Base-by-base conservation (phyloP, 2,797 vertebrate species). In the Lacerta agilis region DNA sequence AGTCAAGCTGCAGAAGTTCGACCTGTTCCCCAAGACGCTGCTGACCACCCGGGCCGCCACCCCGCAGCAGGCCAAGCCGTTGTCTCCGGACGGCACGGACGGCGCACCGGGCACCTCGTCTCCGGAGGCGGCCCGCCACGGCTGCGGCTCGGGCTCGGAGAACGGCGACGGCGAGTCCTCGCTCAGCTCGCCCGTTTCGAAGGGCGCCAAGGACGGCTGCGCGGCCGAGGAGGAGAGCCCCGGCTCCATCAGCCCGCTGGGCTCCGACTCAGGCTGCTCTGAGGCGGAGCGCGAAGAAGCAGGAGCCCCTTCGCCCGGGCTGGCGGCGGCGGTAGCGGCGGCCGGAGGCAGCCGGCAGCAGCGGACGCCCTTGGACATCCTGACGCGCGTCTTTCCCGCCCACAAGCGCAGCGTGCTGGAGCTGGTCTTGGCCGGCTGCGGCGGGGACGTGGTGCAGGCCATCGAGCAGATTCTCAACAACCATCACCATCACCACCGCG, bases 391-490 rank as follows among this genome's bases (percentile, higher is more conserved):
- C 61, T 99, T 99, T 95, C 99, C 99, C 61, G 98, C 98, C 90
- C 99, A 99, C 97, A 98, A 98, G 96, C 97, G 98, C 66, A 98
- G 98, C 94, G 98, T 99, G 85, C 96, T 99, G 95, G 99, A 99
- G 97, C 97, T 99, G 87, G 98, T 99, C 77, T 95, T 99, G 93
- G 99, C 99, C 95, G 98, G 98, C 95, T 99, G 99, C 95, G 98
- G 98, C 5, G 98, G 98, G 86, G 98, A 99, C 94, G 99, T 99
- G 97, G 99, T 99, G 55, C 99, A 99, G 96, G 99, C 99, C 95
- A 99, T 99, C 92, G 99, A 99, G 97, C 99, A 99, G 96, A 98
- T 99, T 95, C 98, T 99, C 91, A 99, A 99, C 97, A 98, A 99
- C 97, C 97, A 98, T 92, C 98, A 98, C 36, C 97, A 97, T 89